A percentile compares a stretch with the other conserved stretches of the same genome.
These are phyloP conservation scores for Pempheris klunzingeri DNA, from an alignment of 2,797 vertebrate genomes.

Conservation along the genomic window DNA sequence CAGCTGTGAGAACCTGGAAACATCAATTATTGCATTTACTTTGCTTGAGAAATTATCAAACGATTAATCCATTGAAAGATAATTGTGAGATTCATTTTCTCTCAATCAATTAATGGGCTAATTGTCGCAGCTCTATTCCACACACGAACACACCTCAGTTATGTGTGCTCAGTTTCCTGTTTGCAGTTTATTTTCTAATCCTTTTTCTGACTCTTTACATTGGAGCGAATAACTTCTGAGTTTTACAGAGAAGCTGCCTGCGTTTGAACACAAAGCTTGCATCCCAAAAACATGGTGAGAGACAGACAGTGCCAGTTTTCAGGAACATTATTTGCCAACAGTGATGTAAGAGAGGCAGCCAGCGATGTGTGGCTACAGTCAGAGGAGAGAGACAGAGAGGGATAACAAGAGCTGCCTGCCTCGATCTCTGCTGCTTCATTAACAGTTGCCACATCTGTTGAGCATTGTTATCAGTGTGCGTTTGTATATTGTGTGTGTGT, in stretches of 20 bases:
- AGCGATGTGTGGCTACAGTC: constrained; percentile 19
- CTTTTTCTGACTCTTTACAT: not conserved
- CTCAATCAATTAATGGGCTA: not conserved
- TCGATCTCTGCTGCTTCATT: constrained; percentile 55
- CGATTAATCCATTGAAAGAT: not conserved
- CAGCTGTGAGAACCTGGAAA: not conserved
- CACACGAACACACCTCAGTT: not conserved
- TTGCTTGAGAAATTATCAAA: not conserved
- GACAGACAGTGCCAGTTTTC: constrained; percentile 21
- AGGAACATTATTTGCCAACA: constrained; percentile 25
- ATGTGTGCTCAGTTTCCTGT: not conserved
- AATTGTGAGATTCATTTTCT: not conserved
- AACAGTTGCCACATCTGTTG: constrained; percentile 63
- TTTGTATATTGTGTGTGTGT: constrained; percentile 25
- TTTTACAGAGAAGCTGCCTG: not conserved
- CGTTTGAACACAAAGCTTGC: not conserved
- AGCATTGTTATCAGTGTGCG: constrained; percentile 39
- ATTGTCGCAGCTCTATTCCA: not conserved
- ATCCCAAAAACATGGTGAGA: constrained; percentile 17
- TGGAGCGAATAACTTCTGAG: not conserved
- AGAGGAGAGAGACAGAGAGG: constrained; percentile 24
- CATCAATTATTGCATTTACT: not conserved
- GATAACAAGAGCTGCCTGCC: constrained; percentile 22
- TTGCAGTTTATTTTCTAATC: constrained; percentile 6
- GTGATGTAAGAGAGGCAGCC: constrained; percentile 39